Conservation (phyloP, 2,797 vertebrate genomes). For the Pangasius mekongensis region DNA sequence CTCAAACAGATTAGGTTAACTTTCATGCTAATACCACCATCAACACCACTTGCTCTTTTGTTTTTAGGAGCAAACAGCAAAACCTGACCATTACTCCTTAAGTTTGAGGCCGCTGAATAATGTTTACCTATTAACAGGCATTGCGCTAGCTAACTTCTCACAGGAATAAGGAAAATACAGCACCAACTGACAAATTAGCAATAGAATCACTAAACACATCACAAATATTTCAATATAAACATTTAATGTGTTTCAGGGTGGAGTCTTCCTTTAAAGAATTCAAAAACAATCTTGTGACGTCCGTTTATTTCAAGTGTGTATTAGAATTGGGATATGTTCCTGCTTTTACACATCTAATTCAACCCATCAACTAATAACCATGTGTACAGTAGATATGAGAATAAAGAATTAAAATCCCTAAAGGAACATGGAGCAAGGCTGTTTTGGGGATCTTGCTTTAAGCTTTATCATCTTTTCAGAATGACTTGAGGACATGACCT, state of each 20-base stretch:
- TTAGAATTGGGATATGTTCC: neutral
- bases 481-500: conserved; percentile 8
- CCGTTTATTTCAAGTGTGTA: too few species aligned
- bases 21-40: neutral
- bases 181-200: neutral
- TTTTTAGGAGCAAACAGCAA: neutral
- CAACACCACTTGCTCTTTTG: neutral
- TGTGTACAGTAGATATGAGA: neutral
- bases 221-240: neutral
- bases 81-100: neutral
- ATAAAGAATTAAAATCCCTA: neutral
- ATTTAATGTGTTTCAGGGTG: neutral
- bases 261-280: neutral
- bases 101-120: neutral
- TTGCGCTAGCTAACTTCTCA: neutral
- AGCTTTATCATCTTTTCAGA: conserved; percentile 4
- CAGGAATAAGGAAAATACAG: neutral
- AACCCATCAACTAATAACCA: neutral
- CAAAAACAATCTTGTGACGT: neutral
- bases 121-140: neutral
- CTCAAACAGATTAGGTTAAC: neutral
- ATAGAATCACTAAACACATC: neutral
- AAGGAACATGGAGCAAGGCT: neutral
- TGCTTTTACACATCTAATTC: neutral
- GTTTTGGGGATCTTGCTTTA: neutral